Percentiles rank a stretch among this genome's conserved stretches.
Evolutionary conservation across 2,113 vertebrate species (phyloP).

Genomic region (Chlamydotis undulata): DNA sequence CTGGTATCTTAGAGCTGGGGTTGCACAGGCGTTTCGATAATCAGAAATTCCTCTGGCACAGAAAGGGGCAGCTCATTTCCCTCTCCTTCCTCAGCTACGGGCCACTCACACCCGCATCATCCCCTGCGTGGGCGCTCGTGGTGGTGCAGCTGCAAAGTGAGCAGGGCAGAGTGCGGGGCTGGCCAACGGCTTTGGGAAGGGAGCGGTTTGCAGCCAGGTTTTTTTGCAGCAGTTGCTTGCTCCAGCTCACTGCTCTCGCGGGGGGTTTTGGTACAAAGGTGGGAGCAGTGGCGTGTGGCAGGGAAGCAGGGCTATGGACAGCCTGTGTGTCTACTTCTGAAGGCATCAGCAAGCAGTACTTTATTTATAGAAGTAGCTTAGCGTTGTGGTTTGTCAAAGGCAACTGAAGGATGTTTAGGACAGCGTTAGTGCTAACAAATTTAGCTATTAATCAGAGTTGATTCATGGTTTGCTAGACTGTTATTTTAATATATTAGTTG

Average conservation of each 20-base stretch:
- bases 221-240: background rate
- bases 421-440: background rate
- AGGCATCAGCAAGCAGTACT: background rate
- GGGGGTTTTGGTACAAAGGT: accelerated
- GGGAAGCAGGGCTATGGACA: background rate
- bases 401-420: background rate
- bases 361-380: too few species aligned
- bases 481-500: background rate
- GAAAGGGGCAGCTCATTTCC: background rate
- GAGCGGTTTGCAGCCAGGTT: background rate
- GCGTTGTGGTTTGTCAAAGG: background rate
- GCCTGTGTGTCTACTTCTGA: background rate
- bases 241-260: accelerated
- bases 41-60: background rate
- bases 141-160: accelerated
- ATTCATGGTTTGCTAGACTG: background rate
- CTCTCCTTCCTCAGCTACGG: background rate
- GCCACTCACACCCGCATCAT: accelerated
- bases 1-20: background rate
- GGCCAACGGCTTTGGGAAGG: accelerated
- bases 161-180: accelerated
- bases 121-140: accelerated
- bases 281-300: background rate
- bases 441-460: background rate
- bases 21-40: background rate